Percentiles rank a stretch among this genome's conserved stretches.
phyloP scores from a whole-genome alignment of 1,140 invertebrate genomes.

The Stegodyphus mimosarum region DNA sequence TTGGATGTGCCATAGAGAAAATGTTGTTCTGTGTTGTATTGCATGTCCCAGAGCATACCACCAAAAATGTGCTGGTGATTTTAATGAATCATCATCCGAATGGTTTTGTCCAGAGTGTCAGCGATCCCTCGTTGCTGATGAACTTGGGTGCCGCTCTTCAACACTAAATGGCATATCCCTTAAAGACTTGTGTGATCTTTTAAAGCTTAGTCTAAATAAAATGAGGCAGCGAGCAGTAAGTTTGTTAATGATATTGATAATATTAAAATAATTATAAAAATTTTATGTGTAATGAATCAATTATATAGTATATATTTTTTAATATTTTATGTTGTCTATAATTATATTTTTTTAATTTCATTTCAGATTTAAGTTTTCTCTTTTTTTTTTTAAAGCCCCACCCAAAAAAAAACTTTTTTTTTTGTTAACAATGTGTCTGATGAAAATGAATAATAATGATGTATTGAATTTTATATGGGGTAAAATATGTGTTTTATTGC shows the following conservation, averaged over 20 bases:
- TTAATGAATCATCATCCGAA: constrained; percentile 71
- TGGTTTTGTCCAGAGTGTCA: constrained; percentile 92
- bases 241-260: constrained; percentile 35
- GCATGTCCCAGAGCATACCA: constrained; percentile 89
- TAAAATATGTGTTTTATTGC: no score
- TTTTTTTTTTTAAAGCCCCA: no score
- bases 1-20: constrained; percentile 81
- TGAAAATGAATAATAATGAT: no score
- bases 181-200: constrained; percentile 79
- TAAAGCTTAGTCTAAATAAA: constrained; percentile 79
- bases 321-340: no score
- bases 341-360: no score
- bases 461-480: no score
- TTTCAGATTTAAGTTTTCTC: no score
- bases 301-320: no score
- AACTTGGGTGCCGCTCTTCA: constrained; percentile 76
- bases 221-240: constrained; percentile 81
- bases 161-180: constrained; percentile 79
- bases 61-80: constrained; percentile 74
- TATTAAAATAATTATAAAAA: no score
- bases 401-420: no score
- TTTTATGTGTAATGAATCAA: no score
- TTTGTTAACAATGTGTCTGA: no score
- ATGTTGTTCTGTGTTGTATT: constrained; percentile 76
- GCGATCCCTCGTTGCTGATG: constrained; percentile 81